These are phyloP conservation scores for Cochlearius cochlearius DNA, from an alignment of 2,113 vertebrate species.

Conservation along the genomic window DNA sequence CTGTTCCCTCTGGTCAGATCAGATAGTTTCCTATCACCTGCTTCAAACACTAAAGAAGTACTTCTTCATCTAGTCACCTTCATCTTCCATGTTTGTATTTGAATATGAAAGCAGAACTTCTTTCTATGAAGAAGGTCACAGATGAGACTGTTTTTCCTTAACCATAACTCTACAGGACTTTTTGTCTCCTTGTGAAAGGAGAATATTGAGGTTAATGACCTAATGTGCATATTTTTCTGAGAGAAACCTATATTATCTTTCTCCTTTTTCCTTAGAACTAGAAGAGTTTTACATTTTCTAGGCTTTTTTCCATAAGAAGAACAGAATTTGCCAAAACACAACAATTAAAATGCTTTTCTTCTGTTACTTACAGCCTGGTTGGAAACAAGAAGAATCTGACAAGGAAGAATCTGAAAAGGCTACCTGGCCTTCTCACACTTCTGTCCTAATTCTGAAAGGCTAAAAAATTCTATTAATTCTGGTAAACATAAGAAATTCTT, in stretches of 20 bases:
- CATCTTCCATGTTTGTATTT: not conserved
- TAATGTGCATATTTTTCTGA: not conserved
- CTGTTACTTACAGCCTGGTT: not conserved
- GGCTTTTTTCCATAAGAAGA: not conserved
- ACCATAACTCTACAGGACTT: not conserved
- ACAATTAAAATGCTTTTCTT: not conserved
- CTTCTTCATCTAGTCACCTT: not conserved
- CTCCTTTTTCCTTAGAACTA: not conserved
- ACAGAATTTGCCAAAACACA: not conserved
- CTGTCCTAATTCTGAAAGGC: not conserved
- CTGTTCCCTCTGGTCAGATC: not conserved
- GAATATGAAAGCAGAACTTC: not conserved
- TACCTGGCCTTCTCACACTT: not conserved
- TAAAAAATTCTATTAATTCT: not conserved
- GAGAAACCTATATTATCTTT: not conserved
- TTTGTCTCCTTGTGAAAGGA: not conserved
- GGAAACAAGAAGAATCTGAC: not conserved
- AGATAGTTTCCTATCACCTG: not conserved
- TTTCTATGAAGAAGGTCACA: not conserved
- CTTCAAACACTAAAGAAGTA: not conserved
- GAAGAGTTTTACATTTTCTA: not conserved
- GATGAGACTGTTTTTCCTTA: not conserved
- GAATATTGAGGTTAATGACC: not conserved
- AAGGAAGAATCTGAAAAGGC: not conserved
- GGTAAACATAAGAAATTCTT: not conserved